These are phyloP conservation scores for Anoplopoma fimbria DNA, from an alignment of 2,113 vertebrate species.

Conservation along the genomic window DNA sequence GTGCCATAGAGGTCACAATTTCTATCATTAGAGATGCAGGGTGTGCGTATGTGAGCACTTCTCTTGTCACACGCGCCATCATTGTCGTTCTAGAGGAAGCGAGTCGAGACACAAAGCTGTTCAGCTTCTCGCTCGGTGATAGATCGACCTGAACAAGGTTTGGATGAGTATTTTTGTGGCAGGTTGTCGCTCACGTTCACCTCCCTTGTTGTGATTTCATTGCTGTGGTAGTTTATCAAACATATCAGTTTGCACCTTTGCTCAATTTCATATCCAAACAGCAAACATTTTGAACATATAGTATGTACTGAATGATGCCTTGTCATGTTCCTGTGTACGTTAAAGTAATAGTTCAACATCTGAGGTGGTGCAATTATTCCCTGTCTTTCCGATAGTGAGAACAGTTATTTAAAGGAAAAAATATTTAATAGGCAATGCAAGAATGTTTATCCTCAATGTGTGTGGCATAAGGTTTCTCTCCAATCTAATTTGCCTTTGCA, in stretches of 20 bases:
- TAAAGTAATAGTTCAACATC: not conserved
- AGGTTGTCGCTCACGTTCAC: not conserved
- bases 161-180: not conserved
- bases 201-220: not conserved
- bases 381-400: too few species aligned
- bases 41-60: not conserved
- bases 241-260: not conserved
- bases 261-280: not conserved
- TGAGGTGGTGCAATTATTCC: too few species aligned
- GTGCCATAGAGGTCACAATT: not conserved
- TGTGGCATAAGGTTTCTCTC: not conserved
- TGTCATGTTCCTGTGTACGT: not conserved
- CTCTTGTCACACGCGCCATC: not conserved
- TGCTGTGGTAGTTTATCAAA: not conserved
- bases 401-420: too few species aligned
- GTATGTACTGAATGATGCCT: too few species aligned
- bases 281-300: too few species aligned
- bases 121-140: not conserved
- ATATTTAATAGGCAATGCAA: too few species aligned
- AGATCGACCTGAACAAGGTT: not conserved
- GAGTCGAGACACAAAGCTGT: not conserved
- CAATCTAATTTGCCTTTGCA: not conserved
- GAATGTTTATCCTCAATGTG: not conserved
- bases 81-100: not conserved
- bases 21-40: not conserved